Evolutionary conservation across 2,797 vertebrate species (phyloP).

Genomic region (Typhlichthys eigenmanni): DNA sequence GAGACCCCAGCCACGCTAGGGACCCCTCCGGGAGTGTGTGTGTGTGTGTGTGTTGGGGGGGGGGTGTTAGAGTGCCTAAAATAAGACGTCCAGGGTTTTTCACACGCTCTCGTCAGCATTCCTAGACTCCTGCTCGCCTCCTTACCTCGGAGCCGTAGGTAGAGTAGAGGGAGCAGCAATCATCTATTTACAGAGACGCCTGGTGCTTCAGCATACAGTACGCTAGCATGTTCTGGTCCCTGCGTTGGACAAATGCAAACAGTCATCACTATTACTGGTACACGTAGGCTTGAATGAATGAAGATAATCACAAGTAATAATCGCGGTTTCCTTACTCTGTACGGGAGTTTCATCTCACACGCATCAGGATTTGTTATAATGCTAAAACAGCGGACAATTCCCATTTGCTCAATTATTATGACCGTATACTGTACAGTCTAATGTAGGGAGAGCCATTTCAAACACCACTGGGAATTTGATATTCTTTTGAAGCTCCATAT

Average conservation of each 20-base stretch:
- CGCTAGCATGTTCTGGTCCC: not conserved
- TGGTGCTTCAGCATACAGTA: conserved; percentile 31
- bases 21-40: conserved; percentile 31
- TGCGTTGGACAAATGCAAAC: conserved; percentile 27
- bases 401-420: conserved; percentile 35
- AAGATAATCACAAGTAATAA: not conserved
- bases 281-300: not conserved
- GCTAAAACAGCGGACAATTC: conserved; percentile 14
- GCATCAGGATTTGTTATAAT: not conserved
- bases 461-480: conserved; percentile 40
- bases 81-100: conserved; percentile 77
- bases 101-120: conserved; percentile 70
- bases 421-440: conserved; percentile 2
- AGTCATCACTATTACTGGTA: not conserved
- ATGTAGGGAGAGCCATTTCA: conserved; percentile 5
- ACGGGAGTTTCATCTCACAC: conserved; percentile 1
- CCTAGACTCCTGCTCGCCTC: conserved; percentile 46
- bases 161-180: conserved; percentile 58
- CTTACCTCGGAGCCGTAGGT: conserved; percentile 47
- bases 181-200: conserved; percentile 56
- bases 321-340: conserved; percentile 2
- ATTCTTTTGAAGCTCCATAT: conserved; percentile 17
- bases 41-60: no score
- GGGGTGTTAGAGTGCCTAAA: conserved; percentile 59
- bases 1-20: conserved; percentile 42